Base-by-base conservation (phyloP, 2,113 vertebrate genomes). In the Passer domesticus region DNA sequence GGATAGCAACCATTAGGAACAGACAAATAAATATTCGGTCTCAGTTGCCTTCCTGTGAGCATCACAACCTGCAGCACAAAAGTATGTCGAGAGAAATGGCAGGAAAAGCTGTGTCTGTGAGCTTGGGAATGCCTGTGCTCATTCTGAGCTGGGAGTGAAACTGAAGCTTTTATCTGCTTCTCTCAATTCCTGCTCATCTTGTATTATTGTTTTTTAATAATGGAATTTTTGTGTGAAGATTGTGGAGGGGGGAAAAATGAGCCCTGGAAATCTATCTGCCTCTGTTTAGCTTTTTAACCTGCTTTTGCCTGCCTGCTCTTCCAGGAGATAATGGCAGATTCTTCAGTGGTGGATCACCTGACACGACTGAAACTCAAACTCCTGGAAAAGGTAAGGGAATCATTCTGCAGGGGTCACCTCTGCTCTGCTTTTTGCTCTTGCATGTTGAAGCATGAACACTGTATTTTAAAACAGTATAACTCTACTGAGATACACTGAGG, bases 341-440 rank as follows among this genome's bases (percentile, higher is more conserved):
- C 97, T 9, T 85, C 97, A 2, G 39, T 97, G 64, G 72, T 98
- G 63, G 98, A 99, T 94, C 97, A 98, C 52, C 97, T 99, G 96
- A 95, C 98, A 43, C 97, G 35, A 8, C 96, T 99, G 73, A 98
- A 97, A 56, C 90, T 99, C 62, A 98, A 94, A 79, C 96, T 98
- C 47, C 92, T 99, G 30, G 97, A 98, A 90, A 98, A 98, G 98
- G 98, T 99, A 92, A 93, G 91, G 41, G 14, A 28, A 16, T 30
- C 39, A 46, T 28, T 78, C 18, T 18, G 15, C 24, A 53, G 24
- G 15, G 24, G 14, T 44, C 69, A 46, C 8, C 20, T 74, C 66
- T 90, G 35, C 22, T 83, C 41, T 82, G 55, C 13, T n/a, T 83
- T 80, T 70, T 93, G 30, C 31, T 79, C 15, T 55, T 47, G 39